These are phyloP conservation scores for Euplagia quadripunctaria DNA, from an alignment of 2,888 invertebrate genomes.

Conservation along the genomic window DNA sequence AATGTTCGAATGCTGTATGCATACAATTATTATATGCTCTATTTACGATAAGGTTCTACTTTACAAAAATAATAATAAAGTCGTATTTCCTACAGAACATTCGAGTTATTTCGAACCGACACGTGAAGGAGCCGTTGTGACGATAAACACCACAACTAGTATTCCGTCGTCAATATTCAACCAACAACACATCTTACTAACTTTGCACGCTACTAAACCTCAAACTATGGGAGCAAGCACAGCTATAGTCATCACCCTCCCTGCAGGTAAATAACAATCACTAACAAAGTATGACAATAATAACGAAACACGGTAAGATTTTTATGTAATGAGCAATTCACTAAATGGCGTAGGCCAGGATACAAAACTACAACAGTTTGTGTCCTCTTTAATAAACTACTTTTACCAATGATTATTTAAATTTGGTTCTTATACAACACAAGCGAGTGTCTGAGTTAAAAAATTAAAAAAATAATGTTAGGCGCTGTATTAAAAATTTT, in stretches of 20 bases:
- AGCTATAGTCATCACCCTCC: conserved; percentile 66
- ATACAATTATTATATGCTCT: no score
- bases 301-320: background rate
- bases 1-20: background rate
- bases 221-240: conserved; percentile 74
- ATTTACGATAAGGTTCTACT: background rate
- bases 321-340: no score
- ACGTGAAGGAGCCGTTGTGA: conserved; percentile 47
- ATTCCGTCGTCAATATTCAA: conserved; percentile 63
- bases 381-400: no score
- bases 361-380: background rate
- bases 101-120: conserved; percentile 52
- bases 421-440: no score
- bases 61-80: background rate
- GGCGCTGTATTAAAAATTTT: no score
- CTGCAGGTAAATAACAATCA: conserved; percentile 61
- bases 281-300: background rate
- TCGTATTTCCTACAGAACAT: conserved; percentile 55
- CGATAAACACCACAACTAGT: conserved; percentile 43
- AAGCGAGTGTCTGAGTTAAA: no score
- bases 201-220: conserved; percentile 64
- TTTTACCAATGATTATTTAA: no score
- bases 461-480: no score
- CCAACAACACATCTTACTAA: conserved; percentile 59
- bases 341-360: background rate